phyloP scores from a whole-genome alignment of 2,113 vertebrate genomes.

The Ictalurus furcatus region DNA sequence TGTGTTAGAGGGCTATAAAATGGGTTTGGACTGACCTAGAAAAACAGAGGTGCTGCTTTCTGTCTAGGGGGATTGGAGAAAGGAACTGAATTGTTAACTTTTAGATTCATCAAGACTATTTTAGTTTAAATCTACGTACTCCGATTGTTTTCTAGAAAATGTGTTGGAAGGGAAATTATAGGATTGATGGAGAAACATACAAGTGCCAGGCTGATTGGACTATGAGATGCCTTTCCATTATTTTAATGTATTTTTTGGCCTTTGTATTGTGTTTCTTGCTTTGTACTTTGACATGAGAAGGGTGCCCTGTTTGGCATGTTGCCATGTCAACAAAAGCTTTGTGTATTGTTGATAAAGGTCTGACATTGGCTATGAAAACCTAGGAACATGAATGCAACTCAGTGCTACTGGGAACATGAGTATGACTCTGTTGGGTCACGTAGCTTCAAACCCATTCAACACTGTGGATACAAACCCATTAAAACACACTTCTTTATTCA shows the following conservation, averaged over 20 bases:
- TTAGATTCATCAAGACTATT: not conserved
- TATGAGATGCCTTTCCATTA: not conserved
- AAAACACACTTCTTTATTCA: not conserved
- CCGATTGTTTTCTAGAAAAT: not conserved
- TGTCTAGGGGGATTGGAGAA: slow-evolving; percentile 15
- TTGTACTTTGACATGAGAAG: not conserved
- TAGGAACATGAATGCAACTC: not conserved
- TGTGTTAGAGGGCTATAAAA: slow-evolving; percentile 55
- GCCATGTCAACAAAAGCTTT: slow-evolving; percentile 28
- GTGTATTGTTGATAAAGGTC: slow-evolving; percentile 28
- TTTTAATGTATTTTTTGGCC: not conserved
- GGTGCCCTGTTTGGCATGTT: slow-evolving; percentile 26
- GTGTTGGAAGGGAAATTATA: not conserved
- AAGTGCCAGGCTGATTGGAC: not conserved
- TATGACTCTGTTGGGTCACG: not conserved
- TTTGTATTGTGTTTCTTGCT: slow-evolving; percentile 2
- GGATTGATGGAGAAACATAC: not conserved
- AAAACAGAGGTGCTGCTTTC: slow-evolving; percentile 19
- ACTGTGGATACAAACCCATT: not conserved
- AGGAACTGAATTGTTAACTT: not conserved
- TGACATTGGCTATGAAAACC: slow-evolving; percentile 15
- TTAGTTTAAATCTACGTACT: not conserved
- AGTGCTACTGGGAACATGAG: not conserved
- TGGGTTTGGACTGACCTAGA: slow-evolving; percentile 52
- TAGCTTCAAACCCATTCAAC: slow-evolving; percentile 8